Percentiles rank a stretch among this genome's conserved stretches.
phyloP scores from a whole-genome alignment of 2,888 invertebrate species.

The Diarsia dahlii region DNA sequence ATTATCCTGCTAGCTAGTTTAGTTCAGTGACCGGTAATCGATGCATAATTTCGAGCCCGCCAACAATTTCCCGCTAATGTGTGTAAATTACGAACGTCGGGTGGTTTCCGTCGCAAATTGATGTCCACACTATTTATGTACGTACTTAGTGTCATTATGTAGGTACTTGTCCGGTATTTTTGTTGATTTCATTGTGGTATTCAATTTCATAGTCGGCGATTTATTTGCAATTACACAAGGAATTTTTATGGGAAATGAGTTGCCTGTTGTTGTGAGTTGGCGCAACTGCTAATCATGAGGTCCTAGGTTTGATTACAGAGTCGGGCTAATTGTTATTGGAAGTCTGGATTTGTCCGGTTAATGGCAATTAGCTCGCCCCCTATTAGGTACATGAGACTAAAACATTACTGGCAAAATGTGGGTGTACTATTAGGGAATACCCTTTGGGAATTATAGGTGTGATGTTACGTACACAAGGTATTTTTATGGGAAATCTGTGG shows the following conservation, averaged over 20 bases:
- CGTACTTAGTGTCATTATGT: constrained; percentile 17
- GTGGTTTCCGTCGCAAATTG: constrained; percentile 30
- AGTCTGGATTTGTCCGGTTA: neutral
- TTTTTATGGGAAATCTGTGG: constrained; percentile 24
- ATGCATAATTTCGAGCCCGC: constrained; percentile 34
- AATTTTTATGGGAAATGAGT: neutral
- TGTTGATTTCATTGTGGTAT: constrained; percentile 17
- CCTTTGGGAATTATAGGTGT: no score
- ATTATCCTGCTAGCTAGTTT: constrained; percentile 37
- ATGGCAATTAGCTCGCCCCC: neutral
- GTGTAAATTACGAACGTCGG: constrained; percentile 42
- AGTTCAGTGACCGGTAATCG: constrained; percentile 55
- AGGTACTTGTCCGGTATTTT: constrained; percentile 2
- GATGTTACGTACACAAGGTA: no score
- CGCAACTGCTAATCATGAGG: neutral
- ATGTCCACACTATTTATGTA: constrained; percentile 23
- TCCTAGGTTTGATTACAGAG: neutral
- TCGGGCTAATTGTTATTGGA: no score
- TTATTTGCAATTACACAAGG: constrained; percentile 10
- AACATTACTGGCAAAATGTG: no score
- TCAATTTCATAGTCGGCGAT: constrained; percentile 4
- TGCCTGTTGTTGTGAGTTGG: no score
- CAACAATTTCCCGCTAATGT: constrained; percentile 46
- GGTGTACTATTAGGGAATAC: no score
- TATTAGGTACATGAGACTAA: neutral